Evolutionary conservation across 2,113 vertebrate genomes (phyloP), one percentile per base, ranked within the genome.

Genomic region (Acanthochromis polyacanthus): DNA sequence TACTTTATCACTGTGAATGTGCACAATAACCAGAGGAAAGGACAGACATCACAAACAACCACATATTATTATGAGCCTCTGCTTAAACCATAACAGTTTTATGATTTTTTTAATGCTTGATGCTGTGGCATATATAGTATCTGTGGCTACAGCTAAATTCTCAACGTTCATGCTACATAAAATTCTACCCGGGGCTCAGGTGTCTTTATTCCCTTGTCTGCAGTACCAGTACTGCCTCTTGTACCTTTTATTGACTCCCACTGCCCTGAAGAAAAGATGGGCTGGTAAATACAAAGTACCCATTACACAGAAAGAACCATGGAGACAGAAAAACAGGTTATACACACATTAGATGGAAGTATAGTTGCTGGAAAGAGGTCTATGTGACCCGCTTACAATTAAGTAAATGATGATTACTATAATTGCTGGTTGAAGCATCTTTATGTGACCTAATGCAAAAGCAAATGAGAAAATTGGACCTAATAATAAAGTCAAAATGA

Each of bases 401-500:
- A 84, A 53, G 62, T 30, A 65, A 84, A 81, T 63, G 30, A 60
- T 86, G 70, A 86, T 89, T 82, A 81, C 57, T 23, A 76, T 82
- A 83, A 83, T 85, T 78, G 80, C 82, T 57, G 63, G 50, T 70
- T 77, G 55, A 59, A 59, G 61, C 63, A 68, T 90, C 84, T 87
- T 86, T 61, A 71, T 87, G 43, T 65, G 68, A 80, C 70, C 80
- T 79, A 68, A 88, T 84, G 70, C 55, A 62, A 70, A 61, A 30
- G 73, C 25, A 76, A 87, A 87, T 83, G 48, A 84, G 77, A 78
- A 80, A 78, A 87, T 58, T 82, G 48, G 71, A 58, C 36, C 57
- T 81, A 61, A 84, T 78, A 78, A 89, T 81, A 38, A 83, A 83
- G 64, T 74, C 11, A 72, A 76, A 87, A 76, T 83, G 52, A 87